These are phyloP conservation scores for Urocyon cinereoargenteus DNA, from an alignment of 2,797 vertebrate species.

Conservation along the genomic window DNA sequence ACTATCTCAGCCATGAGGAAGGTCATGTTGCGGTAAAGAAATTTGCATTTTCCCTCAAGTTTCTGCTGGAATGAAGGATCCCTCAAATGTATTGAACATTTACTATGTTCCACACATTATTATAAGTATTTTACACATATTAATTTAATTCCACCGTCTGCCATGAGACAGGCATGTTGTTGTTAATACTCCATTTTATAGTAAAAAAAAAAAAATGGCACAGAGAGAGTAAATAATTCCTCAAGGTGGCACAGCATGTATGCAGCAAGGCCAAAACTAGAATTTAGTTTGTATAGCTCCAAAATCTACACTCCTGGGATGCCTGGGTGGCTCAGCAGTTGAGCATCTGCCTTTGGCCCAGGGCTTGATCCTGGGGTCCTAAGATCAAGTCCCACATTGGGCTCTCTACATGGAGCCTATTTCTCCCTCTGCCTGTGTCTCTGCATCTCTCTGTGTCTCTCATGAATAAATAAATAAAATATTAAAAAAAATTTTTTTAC, in stretches of 20 bases:
- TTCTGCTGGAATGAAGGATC: slow-evolving; percentile 42
- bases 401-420: no score
- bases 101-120: slow-evolving; percentile 25
- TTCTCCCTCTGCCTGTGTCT: no score
- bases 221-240: slow-evolving; percentile 50
- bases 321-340: no score
- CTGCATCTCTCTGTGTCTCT: no score
- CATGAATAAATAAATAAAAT: no score
- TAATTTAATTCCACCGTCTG: slow-evolving; percentile 34
- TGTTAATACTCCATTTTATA: slow-evolving; percentile 49
- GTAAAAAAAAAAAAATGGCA: slow-evolving; percentile 7
- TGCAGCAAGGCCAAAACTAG: slow-evolving; percentile 5
- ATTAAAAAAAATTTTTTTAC: neutral
- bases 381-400: no score
- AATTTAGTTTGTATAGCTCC: slow-evolving; percentile 1
- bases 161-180: neutral
- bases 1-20: slow-evolving; percentile 90
- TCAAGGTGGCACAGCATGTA: neutral
- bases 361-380: no score
- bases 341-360: no score
- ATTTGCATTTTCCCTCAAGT: slow-evolving; percentile 26
- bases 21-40: slow-evolving; percentile 94
- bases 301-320: neutral
- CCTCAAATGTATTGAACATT: neutral
- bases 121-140: slow-evolving; percentile 60